Base-by-base conservation (phyloP, 2,113 vertebrate genomes). In the Amia ocellicauda region DNA sequence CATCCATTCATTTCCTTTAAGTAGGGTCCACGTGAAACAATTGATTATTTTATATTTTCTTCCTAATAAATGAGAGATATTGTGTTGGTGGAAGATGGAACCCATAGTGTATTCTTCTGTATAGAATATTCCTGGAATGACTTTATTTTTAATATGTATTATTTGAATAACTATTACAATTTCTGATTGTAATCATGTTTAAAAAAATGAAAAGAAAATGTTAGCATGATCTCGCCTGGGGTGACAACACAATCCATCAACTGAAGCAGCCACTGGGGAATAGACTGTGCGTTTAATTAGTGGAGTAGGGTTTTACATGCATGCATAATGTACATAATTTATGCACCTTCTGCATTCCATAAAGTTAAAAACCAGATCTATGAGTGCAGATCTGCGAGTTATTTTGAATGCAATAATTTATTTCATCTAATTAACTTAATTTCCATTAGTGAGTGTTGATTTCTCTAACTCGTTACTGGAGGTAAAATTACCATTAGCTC, bases 171-270 rank as follows among this genome's bases (percentile, higher is more conserved):
- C 7, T 43, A 24, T 24, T 60, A 43, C 26, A 16, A 61, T 28
- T 61, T 61, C 3, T 24, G 59, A 61, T 40, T 22, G 9, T 27
- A 52, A 40, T 17, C 13, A 7, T 22, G 7, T 14, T 20, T 20
- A 1, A 52, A 40, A 62, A 63, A 31, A 51, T 62, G 28, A 7
- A 13, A 9, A 24, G 2, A 24, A 5, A 54, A 23, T 7, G 22
- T 23, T 24, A 13, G n/a, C 51, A 54, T 22, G n/a, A 54, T 8
- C 51, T 22, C 11, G 51, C 20, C 51, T 13, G 11, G 51, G 20
- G 51, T 29, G 29, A 63, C 53, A 31, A 27, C 22, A 20, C 27
- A 56, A 64, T 64, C 22, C 43, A 64, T 64, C 53, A 57, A 22
- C 22, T 20, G 8, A 56, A 45, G 27, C 4, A 57, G 10, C 4